These are phyloP conservation scores for Anthopleura sola DNA, from an alignment of 64 coral and sea anemone species.

Conservation along the genomic window DNA sequence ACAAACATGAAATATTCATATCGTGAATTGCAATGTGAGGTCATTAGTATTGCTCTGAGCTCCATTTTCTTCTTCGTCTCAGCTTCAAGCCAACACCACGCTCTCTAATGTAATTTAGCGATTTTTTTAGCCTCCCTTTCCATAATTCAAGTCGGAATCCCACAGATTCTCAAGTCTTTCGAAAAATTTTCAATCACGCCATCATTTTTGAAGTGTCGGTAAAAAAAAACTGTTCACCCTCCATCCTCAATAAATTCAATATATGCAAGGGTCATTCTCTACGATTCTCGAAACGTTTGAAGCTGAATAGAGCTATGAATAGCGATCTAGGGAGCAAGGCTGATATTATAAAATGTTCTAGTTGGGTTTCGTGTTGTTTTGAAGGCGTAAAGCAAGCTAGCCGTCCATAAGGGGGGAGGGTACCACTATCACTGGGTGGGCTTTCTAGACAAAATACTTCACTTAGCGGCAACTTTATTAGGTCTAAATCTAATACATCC, in stretches of 20 bases:
- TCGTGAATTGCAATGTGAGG: slow-evolving; percentile 85
- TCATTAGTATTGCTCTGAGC: slow-evolving; percentile 54
- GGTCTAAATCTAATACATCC: too few relatives aligned
- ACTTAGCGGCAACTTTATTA: too few relatives aligned
- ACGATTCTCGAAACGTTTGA: neutral
- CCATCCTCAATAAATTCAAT: neutral
- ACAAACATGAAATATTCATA: slow-evolving; percentile 95
- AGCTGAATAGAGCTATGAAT: neutral
- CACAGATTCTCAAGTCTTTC: neutral
- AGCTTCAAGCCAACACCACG: neutral
- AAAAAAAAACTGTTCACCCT: neutral
- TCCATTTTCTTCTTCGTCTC: neutral
- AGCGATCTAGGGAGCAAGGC: neutral
- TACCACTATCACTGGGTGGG: too few relatives aligned
- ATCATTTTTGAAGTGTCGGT: slow-evolving; percentile 5
- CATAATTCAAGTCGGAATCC: neutral
- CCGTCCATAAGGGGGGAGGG: too few relatives aligned
- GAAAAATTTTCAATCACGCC: slow-evolving; percentile 1
- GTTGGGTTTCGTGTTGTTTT: neutral
- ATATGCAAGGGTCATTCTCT: neutral
- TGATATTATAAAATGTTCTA: neutral
- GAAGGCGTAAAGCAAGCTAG: neutral
- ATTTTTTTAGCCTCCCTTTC: neutral
- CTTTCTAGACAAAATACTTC: too few relatives aligned
- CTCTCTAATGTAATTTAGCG: neutral